Base-by-base conservation (phyloP, 2,888 invertebrate species). In the Digitonthophagus gazella region DNA sequence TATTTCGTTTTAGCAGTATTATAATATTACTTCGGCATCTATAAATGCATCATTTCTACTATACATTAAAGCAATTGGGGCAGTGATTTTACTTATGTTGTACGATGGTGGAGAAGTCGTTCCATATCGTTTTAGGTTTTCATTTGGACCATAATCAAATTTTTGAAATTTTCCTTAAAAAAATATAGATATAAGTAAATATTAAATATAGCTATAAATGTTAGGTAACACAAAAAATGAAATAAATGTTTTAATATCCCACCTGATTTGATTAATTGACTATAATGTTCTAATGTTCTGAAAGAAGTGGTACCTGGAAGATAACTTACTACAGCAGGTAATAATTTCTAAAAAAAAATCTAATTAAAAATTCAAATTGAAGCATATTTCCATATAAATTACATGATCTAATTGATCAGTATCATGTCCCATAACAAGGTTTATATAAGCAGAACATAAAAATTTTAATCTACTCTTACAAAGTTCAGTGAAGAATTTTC, bases 231-330 rank as follows among this genome's bases (percentile, higher is more conserved):
- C n/a, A n/a, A n/a, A n/a, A n/a, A n/a, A n/a, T n/a, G 5, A 16
- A 20, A 68, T 22, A 15, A 18, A 18, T n/a, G 57, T 58, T 28
- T 66, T 3, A 19, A 67, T 58, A 67, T 8, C 19, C 65, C 71
- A 75, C 81, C 79, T 56, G 85, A 85, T 11, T 80, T 76, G 14
- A 89, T 85, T 15, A 88, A 84, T 81, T 94, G 93, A 0, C 84
- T 89, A 77, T 87, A 93, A 80, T 94, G 93, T 2, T 88, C 83
- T 3, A 93, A 79, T 79, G 93, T 92, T 75, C 87, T 87, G 0
- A 88, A 86, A 0, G 93, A 86, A 8, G 77, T 64, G 14, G 69
- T 67, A 11, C 69, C 69, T 3, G 65, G 65, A 15, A 16, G 14
- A 65, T 65, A n/a, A 54, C 22, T 22, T 19, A 64, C 20, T 15